Evolutionary conservation across 1,140 invertebrate genomes (phyloP), one percentile per base, ranked within the genome.

Genomic region (Lanistes nyassanus): DNA sequence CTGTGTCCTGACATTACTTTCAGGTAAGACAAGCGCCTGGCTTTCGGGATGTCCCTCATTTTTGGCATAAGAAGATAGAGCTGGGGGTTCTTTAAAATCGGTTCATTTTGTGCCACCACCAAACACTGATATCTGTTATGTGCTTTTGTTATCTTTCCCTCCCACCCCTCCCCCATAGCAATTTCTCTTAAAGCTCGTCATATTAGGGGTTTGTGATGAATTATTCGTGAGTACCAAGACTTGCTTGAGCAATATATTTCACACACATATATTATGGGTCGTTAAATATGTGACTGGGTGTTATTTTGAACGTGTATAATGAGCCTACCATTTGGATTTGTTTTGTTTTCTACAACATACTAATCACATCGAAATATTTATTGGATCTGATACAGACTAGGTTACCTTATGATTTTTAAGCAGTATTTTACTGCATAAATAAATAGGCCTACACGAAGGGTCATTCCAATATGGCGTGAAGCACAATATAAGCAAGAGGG

Each of bases 1-100:
- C 70, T 74, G 53, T 72, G 66, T 71, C 70, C 70, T 11, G 70
- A 72, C 70, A 72, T 72, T 21, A 72, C 55, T 31, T 72, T 72
- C 37, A 60, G 70, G 70, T 72, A 60, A 31, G 42, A 55, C 56
- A 5, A 21, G 36, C 39, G 16, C 31, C n/a, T 23, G 6, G 31
- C 23, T 53, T 34, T 29, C 34, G 19, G 11, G 29, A 23, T 23
- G 9, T 26, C 56, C 1, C 56, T 31, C 23, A n/a, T 26, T 60
- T 0, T 5, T 4, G 56, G 23, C 56, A 58, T 42, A 42, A 47
- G 42, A n/a, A n/a, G n/a, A n/a, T n/a, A n/a, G n/a, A n/a, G n/a
- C n/a, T 47, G 42, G 42, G 19, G 19, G 42, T n/a, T 47, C 42
- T 47, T 47, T 16, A 47, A 47, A 47, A n/a, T n/a, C n/a, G n/a